phyloP scores from a whole-genome alignment of 2,888 invertebrate species.

The Onchidella celtica region DNA sequence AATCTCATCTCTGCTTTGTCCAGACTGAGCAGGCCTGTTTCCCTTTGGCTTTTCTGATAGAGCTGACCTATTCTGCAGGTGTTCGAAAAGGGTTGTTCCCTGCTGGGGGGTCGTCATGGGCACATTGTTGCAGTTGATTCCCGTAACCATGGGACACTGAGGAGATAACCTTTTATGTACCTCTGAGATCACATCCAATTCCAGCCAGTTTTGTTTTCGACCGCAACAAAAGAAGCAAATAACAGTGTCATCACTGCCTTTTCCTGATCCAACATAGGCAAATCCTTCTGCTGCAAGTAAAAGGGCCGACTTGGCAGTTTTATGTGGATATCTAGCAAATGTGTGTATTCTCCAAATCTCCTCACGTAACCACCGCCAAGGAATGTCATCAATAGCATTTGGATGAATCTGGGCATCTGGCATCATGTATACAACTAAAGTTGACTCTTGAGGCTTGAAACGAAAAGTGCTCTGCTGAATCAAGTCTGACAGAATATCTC shows the following conservation, averaged over 20 bases:
- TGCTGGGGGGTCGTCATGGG: slow-evolving; percentile 21
- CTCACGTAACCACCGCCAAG: slow-evolving; percentile 35
- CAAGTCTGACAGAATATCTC: neutral
- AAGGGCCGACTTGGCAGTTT: slow-evolving; percentile 38
- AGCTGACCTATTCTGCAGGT: neutral
- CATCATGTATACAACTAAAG: slow-evolving; percentile 5
- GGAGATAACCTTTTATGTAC: slow-evolving; percentile 38
- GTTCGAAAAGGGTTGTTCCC: slow-evolving; percentile 3
- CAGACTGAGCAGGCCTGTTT: neutral
- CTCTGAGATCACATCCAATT: slow-evolving; percentile 16
- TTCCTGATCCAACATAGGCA: slow-evolving; percentile 39
- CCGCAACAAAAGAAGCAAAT: slow-evolving; percentile 48
- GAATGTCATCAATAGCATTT: slow-evolving; percentile 33
- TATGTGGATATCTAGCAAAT: slow-evolving; percentile 31
- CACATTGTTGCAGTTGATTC: slow-evolving; percentile 39
- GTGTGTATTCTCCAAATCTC: slow-evolving; percentile 43
- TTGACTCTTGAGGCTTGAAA: neutral
- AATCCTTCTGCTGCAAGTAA: slow-evolving; percentile 46
- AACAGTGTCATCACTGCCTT: slow-evolving; percentile 29
- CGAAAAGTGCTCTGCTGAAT: too few species aligned
- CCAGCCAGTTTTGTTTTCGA: slow-evolving; percentile 7
- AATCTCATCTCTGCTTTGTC: neutral
- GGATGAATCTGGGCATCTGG: slow-evolving; percentile 3
- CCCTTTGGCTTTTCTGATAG: too few species aligned
- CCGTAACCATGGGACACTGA: slow-evolving; percentile 46